Percentiles rank a stretch among this genome's conserved stretches.
These are phyloP conservation scores for Alectura lathami DNA, from an alignment of 2,113 vertebrate genomes.

Conservation along the genomic window DNA sequence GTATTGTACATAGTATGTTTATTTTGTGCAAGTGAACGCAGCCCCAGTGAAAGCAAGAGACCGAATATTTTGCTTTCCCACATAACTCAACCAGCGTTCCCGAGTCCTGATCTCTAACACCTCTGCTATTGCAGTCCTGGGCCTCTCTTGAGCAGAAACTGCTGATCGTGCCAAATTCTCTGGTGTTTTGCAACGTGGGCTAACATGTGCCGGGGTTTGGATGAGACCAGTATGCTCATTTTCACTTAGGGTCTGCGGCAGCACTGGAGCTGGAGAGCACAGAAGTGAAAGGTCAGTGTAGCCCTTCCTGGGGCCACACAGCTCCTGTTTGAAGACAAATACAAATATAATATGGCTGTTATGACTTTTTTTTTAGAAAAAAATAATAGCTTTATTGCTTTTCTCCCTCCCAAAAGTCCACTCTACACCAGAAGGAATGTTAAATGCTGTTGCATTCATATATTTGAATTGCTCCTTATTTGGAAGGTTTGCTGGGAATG, in stretches of 20 bases:
- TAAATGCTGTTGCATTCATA: not conserved
- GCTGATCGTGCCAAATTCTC: constrained; percentile 71
- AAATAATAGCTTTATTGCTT: not conserved
- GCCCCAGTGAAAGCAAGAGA: constrained; percentile 31
- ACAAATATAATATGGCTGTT: not conserved
- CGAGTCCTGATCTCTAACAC: constrained; percentile 66
- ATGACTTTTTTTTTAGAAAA: not conserved
- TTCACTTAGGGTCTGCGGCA: constrained; percentile 27
- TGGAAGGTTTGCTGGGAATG: not conserved
- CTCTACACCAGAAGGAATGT: not conserved
- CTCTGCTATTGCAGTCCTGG: constrained; percentile 69
- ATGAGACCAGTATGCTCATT: constrained; percentile 57
- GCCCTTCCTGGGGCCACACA: not conserved
- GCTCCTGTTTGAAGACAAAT: constrained; percentile 60
- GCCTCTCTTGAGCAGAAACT: constrained; percentile 66
- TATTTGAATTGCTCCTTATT: not conserved
- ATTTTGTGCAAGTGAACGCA: constrained; percentile 34
- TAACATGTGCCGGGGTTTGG: constrained; percentile 45
- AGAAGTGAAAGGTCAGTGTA: constrained; percentile 38
- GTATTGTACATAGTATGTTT: constrained; percentile 30
- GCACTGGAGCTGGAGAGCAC: not conserved
- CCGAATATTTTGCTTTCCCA: constrained; percentile 32
- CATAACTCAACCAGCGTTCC: constrained; percentile 17
- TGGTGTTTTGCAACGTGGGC: constrained; percentile 64
- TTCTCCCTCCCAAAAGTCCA: not conserved